phyloP scores from a whole-genome alignment of 2,113 vertebrate genomes.

The Pholis gunnellus region DNA sequence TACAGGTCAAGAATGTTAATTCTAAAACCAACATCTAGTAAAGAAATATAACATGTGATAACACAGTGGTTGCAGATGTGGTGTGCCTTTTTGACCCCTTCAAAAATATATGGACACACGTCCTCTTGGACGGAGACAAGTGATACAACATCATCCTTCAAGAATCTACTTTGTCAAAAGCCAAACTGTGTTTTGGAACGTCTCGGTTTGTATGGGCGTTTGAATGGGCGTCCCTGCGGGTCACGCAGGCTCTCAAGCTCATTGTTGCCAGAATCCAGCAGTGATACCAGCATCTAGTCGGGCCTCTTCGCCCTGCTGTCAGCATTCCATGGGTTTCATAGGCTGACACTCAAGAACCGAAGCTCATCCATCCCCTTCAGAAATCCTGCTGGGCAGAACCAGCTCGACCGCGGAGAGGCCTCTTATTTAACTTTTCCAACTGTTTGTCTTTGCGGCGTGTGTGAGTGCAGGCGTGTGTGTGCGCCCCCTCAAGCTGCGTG shows the following conservation, averaged over 20 bases:
- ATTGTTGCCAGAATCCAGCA: conserved; percentile 42
- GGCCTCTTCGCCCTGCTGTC: conserved; percentile 21
- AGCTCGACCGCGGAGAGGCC: conserved; percentile 42
- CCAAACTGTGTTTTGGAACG: background rate
- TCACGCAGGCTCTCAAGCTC: conserved; percentile 21
- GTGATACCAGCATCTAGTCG: conserved; percentile 23
- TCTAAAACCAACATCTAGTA: too few relatives aligned
- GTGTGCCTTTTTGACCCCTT: background rate
- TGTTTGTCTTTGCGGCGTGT: conserved; percentile 60
- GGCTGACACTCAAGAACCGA: conserved; percentile 51
- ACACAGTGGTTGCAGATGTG: background rate
- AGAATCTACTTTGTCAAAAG: background rate
- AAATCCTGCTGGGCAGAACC: conserved; percentile 57
- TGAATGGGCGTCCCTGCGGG: conserved; percentile 8
- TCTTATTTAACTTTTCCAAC: conserved; percentile 66
- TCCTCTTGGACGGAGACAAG: background rate
- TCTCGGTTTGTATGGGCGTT: conserved; percentile 1
- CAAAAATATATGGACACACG: too few relatives aligned
- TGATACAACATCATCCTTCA: background rate
- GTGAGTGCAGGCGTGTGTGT: conserved; percentile 15
- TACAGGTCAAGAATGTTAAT: too few relatives aligned
- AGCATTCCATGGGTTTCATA: conserved; percentile 60
- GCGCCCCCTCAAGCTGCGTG: conserved; percentile 47
- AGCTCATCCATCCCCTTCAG: conserved; percentile 68
- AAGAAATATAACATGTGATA: background rate